Evolutionary conservation across 1,140 invertebrate genomes (phyloP), one percentile per base, ranked within the genome.

Genomic region (Potamilus streckersoni): DNA sequence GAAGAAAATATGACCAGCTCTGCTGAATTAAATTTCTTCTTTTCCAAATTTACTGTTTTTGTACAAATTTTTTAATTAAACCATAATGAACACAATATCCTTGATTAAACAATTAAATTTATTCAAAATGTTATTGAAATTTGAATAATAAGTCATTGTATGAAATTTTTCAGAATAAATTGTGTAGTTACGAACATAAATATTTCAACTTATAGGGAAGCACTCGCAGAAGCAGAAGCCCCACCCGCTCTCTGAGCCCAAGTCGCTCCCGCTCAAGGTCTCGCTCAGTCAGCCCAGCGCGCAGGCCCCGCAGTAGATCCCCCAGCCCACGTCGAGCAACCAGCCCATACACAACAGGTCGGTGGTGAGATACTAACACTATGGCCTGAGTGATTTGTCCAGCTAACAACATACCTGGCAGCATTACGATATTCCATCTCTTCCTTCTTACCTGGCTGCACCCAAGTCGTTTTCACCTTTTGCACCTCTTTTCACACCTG

Each of bases 291-390:
- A 87, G 85, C 76, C 85, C 85, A 62, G 62, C 81, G 38, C 82
- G 85, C 74, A 80, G 85, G 60, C 84, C 83, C 75, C 80, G 83
- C 31, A 85, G 83, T 19, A 81, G 83, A 62, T 85, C 84, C 69
- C 84, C 85, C 71, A 49, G 38, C 11, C 38, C 38, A 8, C 72
- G 84, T 23, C 75, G 84, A 59, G 77, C 78, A 61, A 58, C 78
- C 55, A 81, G 80, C 67, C 79, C 80, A 49, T 77, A 73, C 55
- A 77, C 68, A 56, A 59, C 74, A 73, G 78, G 78, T 79, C 67
- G 60, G 67, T 79, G 74, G 67, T 79, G 38, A 49, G 38, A 49
- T 49, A 49, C 38, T 49, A 49, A 49, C 38, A 49, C 38, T 49
- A 49, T 49, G 38, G 5, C 38, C 38, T 49, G 38, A 49, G 38